Conservation (phyloP, 2,888 invertebrate genomes). For the Liposcelis brunnea region DNA sequence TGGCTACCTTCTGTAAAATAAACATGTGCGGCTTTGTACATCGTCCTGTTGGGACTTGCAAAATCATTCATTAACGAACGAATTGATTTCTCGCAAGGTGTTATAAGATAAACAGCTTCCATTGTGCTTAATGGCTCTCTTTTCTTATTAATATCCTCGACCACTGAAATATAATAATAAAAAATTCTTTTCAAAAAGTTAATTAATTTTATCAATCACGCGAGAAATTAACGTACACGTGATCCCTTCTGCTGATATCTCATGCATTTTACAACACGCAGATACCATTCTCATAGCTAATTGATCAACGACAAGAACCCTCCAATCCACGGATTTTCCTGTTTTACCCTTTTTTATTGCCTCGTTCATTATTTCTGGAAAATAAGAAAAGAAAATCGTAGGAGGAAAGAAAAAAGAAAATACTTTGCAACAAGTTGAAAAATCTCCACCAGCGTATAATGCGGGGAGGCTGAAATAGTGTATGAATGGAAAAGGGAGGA, state of each 20-base stretch:
- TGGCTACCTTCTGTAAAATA: conserved; percentile 94
- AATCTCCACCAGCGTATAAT: too few species aligned
- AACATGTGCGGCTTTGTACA: conserved; percentile 91
- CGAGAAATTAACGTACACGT: conserved; percentile 50
- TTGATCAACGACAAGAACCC: conserved; percentile 93
- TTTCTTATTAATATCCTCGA: conserved; percentile 94
- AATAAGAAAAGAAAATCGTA: conserved; percentile 9
- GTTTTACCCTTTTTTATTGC: conserved; percentile 81
- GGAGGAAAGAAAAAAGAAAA: too few species aligned
- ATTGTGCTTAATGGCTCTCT: conserved; percentile 90
- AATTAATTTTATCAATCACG: too few species aligned
- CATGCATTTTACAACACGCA: conserved; percentile 98
- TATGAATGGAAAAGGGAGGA: too few species aligned
- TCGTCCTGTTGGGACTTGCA: conserved; percentile 65
- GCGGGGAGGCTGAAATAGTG: too few species aligned
- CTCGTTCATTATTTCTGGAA: conserved; percentile 94
- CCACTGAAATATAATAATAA: conserved; percentile 44
- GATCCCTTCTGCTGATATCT: conserved; percentile 93
- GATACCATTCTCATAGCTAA: conserved; percentile 98
- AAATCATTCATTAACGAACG: conserved; percentile 84
- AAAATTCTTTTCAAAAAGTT: not conserved
- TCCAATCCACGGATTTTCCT: conserved; percentile 68
- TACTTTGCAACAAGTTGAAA: too few species aligned
- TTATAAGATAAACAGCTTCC: conserved; percentile 96
- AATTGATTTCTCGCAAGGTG: conserved; percentile 88